Percentiles rank a stretch among this genome's conserved stretches.
Conservation (phyloP, 2,888 invertebrate species). For the Pyrochroa serraticornis region DNA sequence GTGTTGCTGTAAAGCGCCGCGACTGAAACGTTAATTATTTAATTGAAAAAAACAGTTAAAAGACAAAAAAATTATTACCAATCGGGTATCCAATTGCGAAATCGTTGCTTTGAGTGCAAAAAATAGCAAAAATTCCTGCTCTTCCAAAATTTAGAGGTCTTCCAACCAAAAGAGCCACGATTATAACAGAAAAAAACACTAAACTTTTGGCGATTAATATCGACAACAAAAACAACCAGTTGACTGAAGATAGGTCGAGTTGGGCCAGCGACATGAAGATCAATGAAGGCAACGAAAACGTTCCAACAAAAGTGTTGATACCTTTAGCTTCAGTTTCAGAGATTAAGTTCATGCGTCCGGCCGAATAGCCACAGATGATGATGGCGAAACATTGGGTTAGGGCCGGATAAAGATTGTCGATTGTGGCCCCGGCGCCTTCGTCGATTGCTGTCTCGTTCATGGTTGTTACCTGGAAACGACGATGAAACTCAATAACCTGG, state of each 20-base stretch:
- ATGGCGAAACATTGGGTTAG: conserved; percentile 90
- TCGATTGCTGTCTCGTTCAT: conserved; percentile 1
- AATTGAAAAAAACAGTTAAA: background rate
- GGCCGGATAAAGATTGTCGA: conserved; percentile 89
- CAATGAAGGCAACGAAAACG: conserved; percentile 89
- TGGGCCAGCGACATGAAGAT: conserved; percentile 90
- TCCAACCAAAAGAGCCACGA: conserved; percentile 79
- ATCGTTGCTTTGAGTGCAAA: conserved; percentile 96
- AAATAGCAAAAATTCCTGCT: conserved; percentile 91
- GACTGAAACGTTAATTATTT: conserved; percentile 64
- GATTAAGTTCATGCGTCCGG: conserved; percentile 83
- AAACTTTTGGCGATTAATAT: conserved; percentile 84
- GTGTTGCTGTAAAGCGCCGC: conserved; percentile 81
- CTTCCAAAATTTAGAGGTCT: conserved; percentile 81
- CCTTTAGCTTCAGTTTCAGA: conserved; percentile 86
- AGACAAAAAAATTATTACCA: conserved; percentile 65
- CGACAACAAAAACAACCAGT: conserved; percentile 89
- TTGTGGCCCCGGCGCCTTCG: conserved; percentile 52
- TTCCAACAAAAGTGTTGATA: conserved; percentile 89
- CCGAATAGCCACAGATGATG: conserved; percentile 88
- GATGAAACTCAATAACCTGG: too few relatives aligned
- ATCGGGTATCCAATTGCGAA: conserved; percentile 97
- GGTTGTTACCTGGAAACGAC: background rate
- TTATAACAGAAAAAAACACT: conserved; percentile 80
- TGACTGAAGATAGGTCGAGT: conserved; percentile 81